These are phyloP conservation scores for Polylopha cassiicola DNA, from an alignment of 2,888 invertebrate species.

Conservation along the genomic window DNA sequence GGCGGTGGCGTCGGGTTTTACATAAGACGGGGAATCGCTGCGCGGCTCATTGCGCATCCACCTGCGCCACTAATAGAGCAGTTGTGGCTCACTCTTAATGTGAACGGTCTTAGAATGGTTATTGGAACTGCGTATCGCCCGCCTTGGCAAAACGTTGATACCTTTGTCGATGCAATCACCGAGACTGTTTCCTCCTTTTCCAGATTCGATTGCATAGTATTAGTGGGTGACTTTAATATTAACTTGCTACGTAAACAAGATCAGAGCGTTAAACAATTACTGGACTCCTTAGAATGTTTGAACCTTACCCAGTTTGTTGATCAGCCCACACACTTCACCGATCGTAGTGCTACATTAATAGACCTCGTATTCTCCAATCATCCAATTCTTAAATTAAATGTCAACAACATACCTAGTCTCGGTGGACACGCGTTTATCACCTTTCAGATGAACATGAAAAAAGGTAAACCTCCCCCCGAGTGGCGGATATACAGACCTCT, in stretches of 20 bases:
- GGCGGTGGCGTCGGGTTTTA: conserved; percentile 28
- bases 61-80: neutral
- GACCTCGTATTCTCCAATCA: conserved; percentile 14
- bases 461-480: neutral
- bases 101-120: neutral
- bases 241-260: neutral
- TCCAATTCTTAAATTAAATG: neutral
- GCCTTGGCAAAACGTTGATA: too few relatives aligned
- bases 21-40: conserved; percentile 5
- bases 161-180: neutral
- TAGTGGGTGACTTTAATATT: conserved; percentile 13
- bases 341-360: conserved; percentile 10
- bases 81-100: neutral
- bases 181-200: neutral
- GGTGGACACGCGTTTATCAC: neutral
- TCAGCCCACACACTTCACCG: conserved; percentile 18
- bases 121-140: neutral
- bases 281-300: neutral
- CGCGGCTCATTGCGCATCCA: neutral
- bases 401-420: neutral
- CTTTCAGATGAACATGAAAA: neutral
- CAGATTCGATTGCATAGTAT: neutral
- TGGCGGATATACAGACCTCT: neutral
- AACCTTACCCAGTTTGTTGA: neutral
- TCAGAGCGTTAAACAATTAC: conserved; percentile 1